Base-by-base conservation (phyloP, 2,113 vertebrate genomes). In the Chionodraco myersi region DNA sequence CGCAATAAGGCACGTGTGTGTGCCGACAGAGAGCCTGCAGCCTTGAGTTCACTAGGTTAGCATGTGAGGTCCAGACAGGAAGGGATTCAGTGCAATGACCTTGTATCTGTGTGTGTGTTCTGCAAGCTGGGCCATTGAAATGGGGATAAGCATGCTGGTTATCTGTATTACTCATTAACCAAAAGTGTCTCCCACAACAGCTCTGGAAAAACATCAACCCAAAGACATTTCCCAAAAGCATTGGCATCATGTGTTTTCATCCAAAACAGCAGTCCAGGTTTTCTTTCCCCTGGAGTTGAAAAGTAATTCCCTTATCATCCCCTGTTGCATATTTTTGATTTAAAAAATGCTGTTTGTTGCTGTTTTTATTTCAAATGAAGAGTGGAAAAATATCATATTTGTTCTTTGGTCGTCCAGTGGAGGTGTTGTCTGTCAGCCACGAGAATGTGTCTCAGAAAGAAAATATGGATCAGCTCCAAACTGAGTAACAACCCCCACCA, bases 81-180 rank as follows among this genome's bases (percentile, higher is more conserved):
- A 64, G 56, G 26, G 60, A 60, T 62, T 73, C 66, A 80, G 67
- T 44, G 26, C 21, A 66, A n/a, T 69, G 80, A 63, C 75, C 72
- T 49, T 36, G 34, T 21, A 26, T 85, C 13, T 65, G 64, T 86
- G 56, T 85, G 56, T 85, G 14, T 72, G 53, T 62, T 71, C 23
- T 14, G 54, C 21, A 53, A 78, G 79, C 53, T 72, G 70, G 67
- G 30, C 60, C 77, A 47, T 8, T 75, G 72, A 78, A 72, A 82
- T 76, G 49, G 11, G 69, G 59, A 60, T 81, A 80, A 84, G 81
- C 64, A 84, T 41, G 77, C 76, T 85, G 74, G 75, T 84, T 85
- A 86, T 81, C 80, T 64, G 75, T 64, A 84, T 89, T 80, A 92
- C 85, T 90, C 54, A 92, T 93, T 91, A 90, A 92, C 89, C 44